Evolutionary conservation across 1,140 invertebrate genomes (phyloP).

Genomic region (Pollicipes pollicipes): DNA sequence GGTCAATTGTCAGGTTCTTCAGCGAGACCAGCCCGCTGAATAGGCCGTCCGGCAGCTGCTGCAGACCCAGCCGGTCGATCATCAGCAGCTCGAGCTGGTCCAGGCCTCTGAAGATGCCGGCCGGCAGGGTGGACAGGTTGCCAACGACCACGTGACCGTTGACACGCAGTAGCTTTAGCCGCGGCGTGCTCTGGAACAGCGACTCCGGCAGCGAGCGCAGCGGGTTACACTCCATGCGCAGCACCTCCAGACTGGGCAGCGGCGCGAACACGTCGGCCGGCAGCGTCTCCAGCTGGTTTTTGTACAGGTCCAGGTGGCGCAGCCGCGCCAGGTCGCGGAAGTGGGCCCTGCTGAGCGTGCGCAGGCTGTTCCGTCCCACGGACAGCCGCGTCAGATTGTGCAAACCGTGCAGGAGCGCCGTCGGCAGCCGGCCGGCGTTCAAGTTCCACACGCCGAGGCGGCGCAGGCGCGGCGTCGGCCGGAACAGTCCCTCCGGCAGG

Average conservation of each 20-base stretch:
- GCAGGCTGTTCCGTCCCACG: not conserved
- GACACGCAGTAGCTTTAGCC: conserved; percentile 4
- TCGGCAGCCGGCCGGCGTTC: conserved; percentile 37
- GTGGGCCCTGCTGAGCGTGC: not conserved
- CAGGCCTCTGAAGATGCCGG: not conserved
- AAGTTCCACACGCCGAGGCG: conserved; percentile 39
- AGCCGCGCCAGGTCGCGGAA: conserved; percentile 9
- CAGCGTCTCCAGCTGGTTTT: conserved; percentile 31
- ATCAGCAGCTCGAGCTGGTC: not conserved
- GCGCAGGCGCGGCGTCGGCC: conserved; percentile 34
- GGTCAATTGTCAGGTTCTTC: conserved; percentile 29
- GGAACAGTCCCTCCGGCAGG: conserved; percentile 37
- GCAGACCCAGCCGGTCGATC: not conserved
- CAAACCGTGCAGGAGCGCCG: conserved; percentile 36
- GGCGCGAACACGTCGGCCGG: conserved; percentile 38
- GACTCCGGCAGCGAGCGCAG: not conserved
- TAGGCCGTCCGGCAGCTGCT: conserved; percentile 31
- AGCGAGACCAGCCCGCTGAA: conserved; percentile 32
- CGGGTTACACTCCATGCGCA: conserved; percentile 4
- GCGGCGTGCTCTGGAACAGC: not conserved
- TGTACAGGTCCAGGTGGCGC: conserved; percentile 29
- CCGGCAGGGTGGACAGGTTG: not conserved
- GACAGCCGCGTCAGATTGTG: conserved; percentile 23
- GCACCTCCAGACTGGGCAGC: conserved; percentile 30
- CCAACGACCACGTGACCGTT: not conserved